Base-by-base conservation (phyloP, 2,888 invertebrate genomes). In the Agrotis ipsilon region DNA sequence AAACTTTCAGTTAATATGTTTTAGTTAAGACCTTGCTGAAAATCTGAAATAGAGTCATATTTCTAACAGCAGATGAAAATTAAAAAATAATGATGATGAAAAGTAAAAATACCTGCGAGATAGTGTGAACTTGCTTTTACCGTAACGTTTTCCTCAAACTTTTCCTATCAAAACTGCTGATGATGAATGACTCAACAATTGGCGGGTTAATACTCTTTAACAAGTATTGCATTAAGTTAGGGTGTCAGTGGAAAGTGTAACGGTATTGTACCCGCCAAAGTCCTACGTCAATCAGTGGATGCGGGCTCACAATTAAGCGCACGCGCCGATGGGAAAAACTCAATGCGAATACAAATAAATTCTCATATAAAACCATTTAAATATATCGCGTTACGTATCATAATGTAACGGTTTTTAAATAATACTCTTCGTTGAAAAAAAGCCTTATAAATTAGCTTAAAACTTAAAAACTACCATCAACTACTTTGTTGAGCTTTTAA, bases 291-390 rank as follows among this genome's bases (percentile, higher is more conserved):
- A 95, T 95, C 94, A 94, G 90, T 89, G 84, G 88, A 96, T 96
- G 96, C 96, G 95, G 96, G 96, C 85, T 71, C 90, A 91, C 94
- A 95, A 96, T 95, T 94, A 92, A 89, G 80, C 85, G 90, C 96
- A 96, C 96, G 96, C 93, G 96, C 91, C 95, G 88, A 71, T 90
- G 90, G 89, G 92, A 92, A 92, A 71, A 85, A 88, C 86, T 86
- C 87, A 90, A 91, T 92, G 91, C 91, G 90, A 93, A 93, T 89
- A 91, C 89, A 92, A 93, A 94, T 94, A 94, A 92, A 93, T 94
- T 92, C 91, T 92, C 90, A 94, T 94, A 90, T 87, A 92, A 85
- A 87, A 86, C 84, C 86, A 86, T 92, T 92, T 88, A 85, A 91
- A 91, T 88, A 81, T 82, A 86, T 83, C 75, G 72, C 72, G 67